These are phyloP conservation scores for Nothoprocta perdicaria DNA, from an alignment of 2,113 vertebrate genomes.

Conservation along the genomic window DNA sequence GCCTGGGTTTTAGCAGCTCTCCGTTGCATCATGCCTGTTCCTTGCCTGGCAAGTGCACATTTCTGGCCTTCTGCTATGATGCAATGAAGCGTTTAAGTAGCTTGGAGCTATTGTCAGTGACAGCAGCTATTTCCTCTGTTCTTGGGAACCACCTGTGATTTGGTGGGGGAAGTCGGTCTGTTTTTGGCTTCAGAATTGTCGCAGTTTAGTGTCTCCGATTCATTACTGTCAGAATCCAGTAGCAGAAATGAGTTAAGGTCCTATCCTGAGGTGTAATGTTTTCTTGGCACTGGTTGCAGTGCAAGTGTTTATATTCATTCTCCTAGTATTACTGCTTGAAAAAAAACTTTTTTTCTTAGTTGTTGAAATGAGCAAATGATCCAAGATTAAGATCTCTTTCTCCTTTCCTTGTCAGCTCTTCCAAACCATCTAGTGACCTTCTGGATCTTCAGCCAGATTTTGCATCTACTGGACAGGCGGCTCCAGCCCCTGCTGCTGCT, in stretches of 20 bases:
- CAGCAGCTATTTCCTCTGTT: neutral
- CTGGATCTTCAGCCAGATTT: constrained; percentile 94
- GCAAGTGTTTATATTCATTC: neutral
- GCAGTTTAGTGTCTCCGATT: neutral
- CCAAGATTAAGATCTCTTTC: neutral
- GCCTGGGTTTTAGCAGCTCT: neutral
- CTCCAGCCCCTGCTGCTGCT: constrained; percentile 59
- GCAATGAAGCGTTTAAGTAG: neutral
- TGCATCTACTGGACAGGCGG: constrained; percentile 75
- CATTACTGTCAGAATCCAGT: neutral
- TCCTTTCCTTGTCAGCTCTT: constrained; percentile 72
- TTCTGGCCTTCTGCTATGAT: neutral
- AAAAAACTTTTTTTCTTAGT: neutral
- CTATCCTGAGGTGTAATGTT: neutral
- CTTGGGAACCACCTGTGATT: neutral
- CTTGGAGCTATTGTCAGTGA: neutral
- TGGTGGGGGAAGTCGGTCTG: neutral
- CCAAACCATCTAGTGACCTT: constrained; percentile 88
- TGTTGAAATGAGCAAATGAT: neutral
- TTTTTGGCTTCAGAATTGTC: neutral
- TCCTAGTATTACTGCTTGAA: neutral
- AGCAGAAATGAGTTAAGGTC: neutral
- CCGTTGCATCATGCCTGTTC: neutral
- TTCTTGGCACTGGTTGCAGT: neutral
- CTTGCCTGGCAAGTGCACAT: neutral